Conservation (phyloP, 2,113 vertebrate species). For the Cyphomyrus plagiostoma region DNA sequence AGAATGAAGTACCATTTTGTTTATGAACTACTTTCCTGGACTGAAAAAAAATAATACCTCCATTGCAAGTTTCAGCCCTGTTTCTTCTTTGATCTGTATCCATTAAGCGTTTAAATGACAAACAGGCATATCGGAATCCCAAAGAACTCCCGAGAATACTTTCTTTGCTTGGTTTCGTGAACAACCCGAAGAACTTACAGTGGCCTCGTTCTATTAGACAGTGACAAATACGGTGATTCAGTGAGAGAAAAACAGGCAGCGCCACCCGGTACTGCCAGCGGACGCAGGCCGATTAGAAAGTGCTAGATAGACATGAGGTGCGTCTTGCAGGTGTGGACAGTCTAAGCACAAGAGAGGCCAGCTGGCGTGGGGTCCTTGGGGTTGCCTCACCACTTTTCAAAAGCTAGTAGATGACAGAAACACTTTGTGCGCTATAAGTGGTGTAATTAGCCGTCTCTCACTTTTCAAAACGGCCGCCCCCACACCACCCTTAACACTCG, state of each 20-base stretch:
- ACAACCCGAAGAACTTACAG: neutral
- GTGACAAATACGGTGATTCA: neutral
- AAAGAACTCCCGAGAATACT: neutral
- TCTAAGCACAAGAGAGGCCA: slow-evolving; percentile 34
- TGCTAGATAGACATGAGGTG: neutral
- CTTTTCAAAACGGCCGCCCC: slow-evolving; percentile 38
- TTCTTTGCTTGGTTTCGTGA: neutral
- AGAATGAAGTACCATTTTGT: neutral
- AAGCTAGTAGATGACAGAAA: slow-evolving; percentile 62
- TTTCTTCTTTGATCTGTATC: neutral
- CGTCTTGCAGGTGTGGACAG: neutral
- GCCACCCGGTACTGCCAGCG: neutral
- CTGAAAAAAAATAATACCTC: neutral
- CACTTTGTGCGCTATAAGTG: slow-evolving; percentile 58
- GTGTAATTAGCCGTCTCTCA: slow-evolving; percentile 59
- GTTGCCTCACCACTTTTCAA: slow-evolving; percentile 49
- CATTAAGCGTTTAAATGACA: neutral
- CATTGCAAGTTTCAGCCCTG: neutral
- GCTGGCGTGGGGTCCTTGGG: slow-evolving; percentile 38
- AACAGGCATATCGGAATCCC: neutral
- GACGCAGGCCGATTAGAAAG: neutral
- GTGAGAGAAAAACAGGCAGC: neutral
- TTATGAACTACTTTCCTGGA: neutral
- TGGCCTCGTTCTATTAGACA: neutral
- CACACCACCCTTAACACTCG: slow-evolving; percentile 36